Percentiles rank a stretch among this genome's conserved stretches.
These are phyloP conservation scores for Ectropis crepuscularia DNA, from an alignment of 2,888 invertebrate species.

Conservation along the genomic window DNA sequence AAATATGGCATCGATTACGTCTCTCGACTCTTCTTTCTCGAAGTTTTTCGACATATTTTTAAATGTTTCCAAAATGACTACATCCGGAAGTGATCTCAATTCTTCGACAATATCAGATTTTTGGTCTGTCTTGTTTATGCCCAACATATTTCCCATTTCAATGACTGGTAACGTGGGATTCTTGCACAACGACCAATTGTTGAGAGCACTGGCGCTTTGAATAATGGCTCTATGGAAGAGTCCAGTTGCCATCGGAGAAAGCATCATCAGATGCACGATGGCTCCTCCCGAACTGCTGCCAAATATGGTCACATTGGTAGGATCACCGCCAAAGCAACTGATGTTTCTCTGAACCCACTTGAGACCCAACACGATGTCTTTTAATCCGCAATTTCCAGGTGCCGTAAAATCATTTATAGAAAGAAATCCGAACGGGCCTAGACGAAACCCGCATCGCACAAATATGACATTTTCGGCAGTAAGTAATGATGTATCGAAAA, in stretches of 20 bases:
- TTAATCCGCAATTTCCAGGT: slow-evolving; percentile 77
- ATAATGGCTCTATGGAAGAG: slow-evolving; percentile 78
- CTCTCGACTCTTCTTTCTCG: slow-evolving; percentile 40
- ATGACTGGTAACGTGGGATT: slow-evolving; percentile 63
- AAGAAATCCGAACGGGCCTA: slow-evolving; percentile 78
- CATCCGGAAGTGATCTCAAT: slow-evolving; percentile 55
- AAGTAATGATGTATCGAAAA: slow-evolving; percentile 69
- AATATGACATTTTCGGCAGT: slow-evolving; percentile 66
- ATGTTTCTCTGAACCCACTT: slow-evolving; percentile 78
- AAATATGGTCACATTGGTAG: slow-evolving; percentile 77
- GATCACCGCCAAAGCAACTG: slow-evolving; percentile 73
- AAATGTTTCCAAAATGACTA: slow-evolving; percentile 60
- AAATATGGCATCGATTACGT: slow-evolving; percentile 63
- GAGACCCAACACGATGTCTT: slow-evolving; percentile 75
- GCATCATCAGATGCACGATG: slow-evolving; percentile 74
- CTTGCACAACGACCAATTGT: slow-evolving; percentile 69
- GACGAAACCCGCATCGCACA: slow-evolving; percentile 73
- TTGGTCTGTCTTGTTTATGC: slow-evolving; percentile 53
- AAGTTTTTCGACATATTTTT: slow-evolving; percentile 38
- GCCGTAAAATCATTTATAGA: slow-evolving; percentile 72
- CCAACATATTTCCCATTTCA: slow-evolving; percentile 63
- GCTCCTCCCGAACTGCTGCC: slow-evolving; percentile 78
- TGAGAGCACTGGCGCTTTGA: slow-evolving; percentile 75
- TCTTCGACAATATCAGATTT: slow-evolving; percentile 68
- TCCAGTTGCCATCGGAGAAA: slow-evolving; percentile 78